These are phyloP conservation scores for Chorisops tibialis DNA, from an alignment of 2,888 invertebrate species.

Conservation along the genomic window DNA sequence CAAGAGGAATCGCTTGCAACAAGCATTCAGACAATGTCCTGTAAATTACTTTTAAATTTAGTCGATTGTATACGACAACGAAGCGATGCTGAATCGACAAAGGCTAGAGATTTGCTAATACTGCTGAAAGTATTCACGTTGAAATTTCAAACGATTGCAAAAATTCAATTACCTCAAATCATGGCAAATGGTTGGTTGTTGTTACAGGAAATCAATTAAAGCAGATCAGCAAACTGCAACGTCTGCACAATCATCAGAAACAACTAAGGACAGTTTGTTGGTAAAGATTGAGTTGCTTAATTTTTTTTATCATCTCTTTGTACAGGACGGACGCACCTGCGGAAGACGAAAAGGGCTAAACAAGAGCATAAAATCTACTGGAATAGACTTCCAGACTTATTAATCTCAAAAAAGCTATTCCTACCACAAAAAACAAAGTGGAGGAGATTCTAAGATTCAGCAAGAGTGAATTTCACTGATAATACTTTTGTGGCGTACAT, in stretches of 20 bases:
- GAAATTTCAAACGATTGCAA: conserved; percentile 94
- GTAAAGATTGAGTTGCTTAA: conserved; percentile 30
- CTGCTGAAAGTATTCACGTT: conserved; percentile 93
- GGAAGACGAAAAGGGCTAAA: too few relatives aligned
- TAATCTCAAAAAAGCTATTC: too few relatives aligned
- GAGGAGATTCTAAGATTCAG: too few relatives aligned
- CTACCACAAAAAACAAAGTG: too few relatives aligned
- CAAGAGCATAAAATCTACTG: too few relatives aligned
- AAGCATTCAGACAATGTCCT: conserved; percentile 87
- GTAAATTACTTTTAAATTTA: conserved; percentile 88
- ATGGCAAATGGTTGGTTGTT: conserved; percentile 71
- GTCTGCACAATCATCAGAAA: not conserved
- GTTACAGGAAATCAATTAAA: conserved; percentile 36
- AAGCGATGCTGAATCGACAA: conserved; percentile 61
- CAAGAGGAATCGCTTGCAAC: conserved; percentile 94
- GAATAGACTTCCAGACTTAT: too few relatives aligned
- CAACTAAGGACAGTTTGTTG: conserved; percentile 34
- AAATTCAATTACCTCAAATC: conserved; percentile 83
- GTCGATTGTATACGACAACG: conserved; percentile 91
- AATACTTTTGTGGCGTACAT: too few relatives aligned
- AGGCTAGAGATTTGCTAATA: conserved; percentile 68
- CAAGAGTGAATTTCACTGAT: too few relatives aligned
- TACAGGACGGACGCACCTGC: too few relatives aligned
- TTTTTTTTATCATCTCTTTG: too few relatives aligned
- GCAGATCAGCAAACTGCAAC: conserved; percentile 31